Evolutionary conservation across 2,797 vertebrate species (phyloP).

Genomic region (Danio albolineatus): DNA sequence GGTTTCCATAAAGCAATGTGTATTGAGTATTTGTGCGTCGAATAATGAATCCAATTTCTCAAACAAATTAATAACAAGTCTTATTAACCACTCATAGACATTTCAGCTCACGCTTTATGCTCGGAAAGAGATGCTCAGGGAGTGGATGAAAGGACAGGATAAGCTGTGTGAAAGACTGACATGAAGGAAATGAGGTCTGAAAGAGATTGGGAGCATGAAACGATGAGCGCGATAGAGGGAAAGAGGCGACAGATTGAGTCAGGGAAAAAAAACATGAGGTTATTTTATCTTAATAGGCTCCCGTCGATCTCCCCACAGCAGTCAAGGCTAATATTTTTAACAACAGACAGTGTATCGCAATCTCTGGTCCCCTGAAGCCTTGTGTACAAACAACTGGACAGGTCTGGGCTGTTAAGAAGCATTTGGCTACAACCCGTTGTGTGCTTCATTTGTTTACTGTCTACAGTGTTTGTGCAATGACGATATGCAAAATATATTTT

Average conservation of each 20-base stretch:
- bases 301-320: background rate
- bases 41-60: background rate
- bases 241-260: slow-evolving; percentile 5
- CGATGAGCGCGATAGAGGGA: slow-evolving; percentile 3
- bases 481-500: background rate
- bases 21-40: background rate
- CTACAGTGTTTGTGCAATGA: background rate
- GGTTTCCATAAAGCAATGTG: background rate
- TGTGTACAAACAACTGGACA: background rate
- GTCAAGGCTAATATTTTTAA: background rate
- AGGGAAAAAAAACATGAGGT: background rate
- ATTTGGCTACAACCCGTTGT: background rate
- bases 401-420: background rate
- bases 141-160: slow-evolving; percentile 19
- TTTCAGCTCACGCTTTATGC: background rate
- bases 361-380: background rate
- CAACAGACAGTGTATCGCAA: background rate
- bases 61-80: slow-evolving; percentile 14
- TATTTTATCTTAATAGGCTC: slow-evolving; percentile 22
- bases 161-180: slow-evolving; percentile 22
- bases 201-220: slow-evolving; percentile 14
- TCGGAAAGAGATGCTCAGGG: background rate
- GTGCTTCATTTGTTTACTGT: background rate
- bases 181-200: slow-evolving; percentile 30
- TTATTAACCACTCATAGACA: slow-evolving; percentile 7